These are phyloP conservation scores for Xenops minutus DNA, from an alignment of 2,797 vertebrate species.

Conservation along the genomic window DNA sequence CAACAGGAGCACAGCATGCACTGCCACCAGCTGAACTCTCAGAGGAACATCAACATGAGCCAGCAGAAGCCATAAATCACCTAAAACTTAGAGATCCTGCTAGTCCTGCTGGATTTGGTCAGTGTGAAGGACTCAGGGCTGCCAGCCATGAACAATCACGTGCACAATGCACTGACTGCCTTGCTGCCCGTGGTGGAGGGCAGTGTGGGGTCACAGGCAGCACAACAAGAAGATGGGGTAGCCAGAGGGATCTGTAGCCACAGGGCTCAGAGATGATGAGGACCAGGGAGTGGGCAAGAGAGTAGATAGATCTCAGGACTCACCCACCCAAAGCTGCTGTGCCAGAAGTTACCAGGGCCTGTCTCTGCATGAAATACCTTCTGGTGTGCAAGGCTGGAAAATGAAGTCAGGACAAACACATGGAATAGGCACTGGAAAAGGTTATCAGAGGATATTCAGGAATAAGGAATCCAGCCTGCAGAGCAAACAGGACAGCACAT, in stretches of 20 bases:
- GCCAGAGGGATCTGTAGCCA: not conserved
- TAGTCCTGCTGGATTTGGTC: not conserved
- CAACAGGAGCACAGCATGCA: not conserved
- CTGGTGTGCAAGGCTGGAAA: not conserved
- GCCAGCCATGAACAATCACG: accelerated
- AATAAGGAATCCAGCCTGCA: not conserved
- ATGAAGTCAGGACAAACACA: not conserved
- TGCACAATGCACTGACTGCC: not conserved
- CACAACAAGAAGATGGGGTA: accelerated
- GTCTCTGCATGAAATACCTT: not conserved
- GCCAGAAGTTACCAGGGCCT: not conserved
- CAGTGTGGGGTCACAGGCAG: not conserved
- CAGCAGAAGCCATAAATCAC: not conserved
- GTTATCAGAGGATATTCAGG: not conserved
- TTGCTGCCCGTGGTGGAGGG: not conserved
- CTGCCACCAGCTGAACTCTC: not conserved
- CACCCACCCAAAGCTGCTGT: not conserved
- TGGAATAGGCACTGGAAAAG: accelerated
- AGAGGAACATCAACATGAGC: not conserved
- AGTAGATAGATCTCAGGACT: not conserved
- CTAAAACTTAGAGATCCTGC: not conserved
- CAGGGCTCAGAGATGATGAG: accelerated
- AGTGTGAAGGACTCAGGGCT: accelerated
- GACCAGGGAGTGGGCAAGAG: too few species aligned
- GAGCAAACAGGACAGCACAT: not conserved